Evolutionary conservation across 2,113 vertebrate species (phyloP).

Genomic region (Panurus biarmicus): DNA sequence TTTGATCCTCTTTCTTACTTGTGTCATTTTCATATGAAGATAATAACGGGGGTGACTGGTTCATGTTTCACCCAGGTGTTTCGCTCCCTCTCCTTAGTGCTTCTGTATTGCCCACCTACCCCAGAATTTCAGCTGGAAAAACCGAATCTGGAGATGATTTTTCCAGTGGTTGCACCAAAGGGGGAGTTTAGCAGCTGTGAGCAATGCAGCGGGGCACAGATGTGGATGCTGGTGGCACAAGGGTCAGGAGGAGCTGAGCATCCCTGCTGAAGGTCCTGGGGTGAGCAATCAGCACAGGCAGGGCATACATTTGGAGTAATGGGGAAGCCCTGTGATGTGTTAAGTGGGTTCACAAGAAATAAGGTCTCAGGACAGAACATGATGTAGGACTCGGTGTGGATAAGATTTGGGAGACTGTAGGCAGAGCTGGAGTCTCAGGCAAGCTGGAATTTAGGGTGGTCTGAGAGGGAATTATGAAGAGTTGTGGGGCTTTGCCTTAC

Average conservation of each 20-base stretch:
- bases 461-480: not conserved
- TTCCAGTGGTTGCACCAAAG: not conserved
- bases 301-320: not conserved
- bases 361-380: not conserved
- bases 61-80: not conserved
- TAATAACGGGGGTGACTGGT: fast-evolving
- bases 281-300: not conserved
- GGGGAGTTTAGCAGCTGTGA: not conserved
- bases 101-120: not conserved
- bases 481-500: not conserved
- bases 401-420: not conserved
- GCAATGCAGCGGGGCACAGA: fast-evolving
- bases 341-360: not conserved
- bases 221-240: not conserved
- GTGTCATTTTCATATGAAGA: not conserved
- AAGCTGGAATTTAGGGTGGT: not conserved
- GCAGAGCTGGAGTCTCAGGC: not conserved
- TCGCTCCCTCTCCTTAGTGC: not conserved
- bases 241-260: not conserved
- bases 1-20: not conserved
- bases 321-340: not conserved
- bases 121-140: not conserved
- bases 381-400: fast-evolving
- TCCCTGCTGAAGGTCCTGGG: not conserved
- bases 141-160: not conserved